phyloP scores from a whole-genome alignment of 2,888 invertebrate species.

The Cephus pulcher region DNA sequence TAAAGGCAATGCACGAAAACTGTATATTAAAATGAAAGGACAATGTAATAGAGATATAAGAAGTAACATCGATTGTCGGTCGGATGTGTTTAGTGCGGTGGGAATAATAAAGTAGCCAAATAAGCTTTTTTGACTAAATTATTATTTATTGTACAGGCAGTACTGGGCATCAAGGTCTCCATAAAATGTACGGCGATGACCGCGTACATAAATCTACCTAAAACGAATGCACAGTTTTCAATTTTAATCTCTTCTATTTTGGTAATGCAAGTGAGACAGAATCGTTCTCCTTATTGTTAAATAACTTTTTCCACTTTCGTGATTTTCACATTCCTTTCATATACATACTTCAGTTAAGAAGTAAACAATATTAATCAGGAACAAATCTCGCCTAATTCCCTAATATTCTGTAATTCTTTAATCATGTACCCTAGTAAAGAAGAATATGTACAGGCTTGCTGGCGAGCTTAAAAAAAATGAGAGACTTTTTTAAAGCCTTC shows the following conservation, averaged over 20 bases:
- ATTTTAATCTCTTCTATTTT: neutral
- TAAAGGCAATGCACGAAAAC: neutral
- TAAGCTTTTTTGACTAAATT: slow-evolving; percentile 21
- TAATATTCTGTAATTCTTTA: neutral
- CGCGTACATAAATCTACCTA: neutral
- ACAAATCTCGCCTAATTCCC: neutral
- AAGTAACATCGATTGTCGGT: neutral
- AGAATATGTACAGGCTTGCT: neutral
- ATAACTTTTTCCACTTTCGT: neutral
- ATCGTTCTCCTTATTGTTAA: neutral
- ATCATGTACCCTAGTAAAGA: neutral
- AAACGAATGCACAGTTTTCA: neutral
- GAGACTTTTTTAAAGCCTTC: neutral
- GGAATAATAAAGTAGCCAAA: slow-evolving; percentile 17
- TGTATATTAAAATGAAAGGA: neutral
- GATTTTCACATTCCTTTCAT: neutral
- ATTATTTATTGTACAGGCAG: slow-evolving; percentile 14
- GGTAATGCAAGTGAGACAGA: neutral
- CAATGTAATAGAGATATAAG: neutral
- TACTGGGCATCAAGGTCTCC: neutral
- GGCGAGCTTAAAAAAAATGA: neutral
- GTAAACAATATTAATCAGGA: neutral
- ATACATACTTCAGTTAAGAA: neutral
- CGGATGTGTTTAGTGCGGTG: slow-evolving; percentile 2
- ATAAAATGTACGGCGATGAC: neutral